phyloP scores from a whole-genome alignment of 2,113 vertebrate species.

The Mustela lutreola region DNA sequence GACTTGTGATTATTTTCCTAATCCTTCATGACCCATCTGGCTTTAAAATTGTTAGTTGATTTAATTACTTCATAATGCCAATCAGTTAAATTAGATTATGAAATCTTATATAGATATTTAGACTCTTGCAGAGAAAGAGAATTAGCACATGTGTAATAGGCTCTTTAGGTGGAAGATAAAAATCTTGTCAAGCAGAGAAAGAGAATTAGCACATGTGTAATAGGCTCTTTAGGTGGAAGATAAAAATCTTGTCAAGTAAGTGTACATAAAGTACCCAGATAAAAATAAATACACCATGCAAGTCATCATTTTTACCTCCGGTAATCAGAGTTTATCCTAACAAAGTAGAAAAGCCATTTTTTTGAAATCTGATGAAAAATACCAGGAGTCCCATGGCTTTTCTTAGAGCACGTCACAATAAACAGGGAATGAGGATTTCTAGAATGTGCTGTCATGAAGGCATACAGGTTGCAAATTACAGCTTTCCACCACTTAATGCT shows the following conservation, averaged over 20 bases:
- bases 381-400: neutral
- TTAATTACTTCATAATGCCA: slow-evolving; percentile 17
- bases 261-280: neutral
- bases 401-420: neutral
- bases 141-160: neutral
- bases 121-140: neutral
- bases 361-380: neutral
- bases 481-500: neutral
- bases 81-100: neutral
- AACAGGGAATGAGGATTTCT: neutral
- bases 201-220: neutral
- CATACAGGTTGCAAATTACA: neutral
- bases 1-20: slow-evolving; percentile 2
- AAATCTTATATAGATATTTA: neutral
- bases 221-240: neutral
- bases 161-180: neutral
- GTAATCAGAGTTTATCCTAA: neutral
- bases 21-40: neutral
- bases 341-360: neutral
- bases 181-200: neutral
- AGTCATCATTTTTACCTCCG: neutral
- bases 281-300: neutral
- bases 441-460: neutral
- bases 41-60: neutral
- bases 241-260: neutral